Evolutionary conservation across 2,797 vertebrate genomes (phyloP).

Genomic region (Onychomys torridus): DNA sequence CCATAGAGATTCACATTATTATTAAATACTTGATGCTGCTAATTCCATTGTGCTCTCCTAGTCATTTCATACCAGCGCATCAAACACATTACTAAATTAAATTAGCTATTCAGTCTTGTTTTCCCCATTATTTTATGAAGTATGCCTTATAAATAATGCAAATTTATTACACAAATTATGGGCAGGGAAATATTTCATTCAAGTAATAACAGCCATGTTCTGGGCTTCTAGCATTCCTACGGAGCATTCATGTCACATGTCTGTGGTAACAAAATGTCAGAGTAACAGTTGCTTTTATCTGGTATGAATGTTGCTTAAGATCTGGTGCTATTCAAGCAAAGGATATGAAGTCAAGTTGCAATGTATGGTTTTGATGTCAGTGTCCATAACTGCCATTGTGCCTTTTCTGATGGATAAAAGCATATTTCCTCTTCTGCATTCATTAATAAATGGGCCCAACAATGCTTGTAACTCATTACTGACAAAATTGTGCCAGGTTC

Average conservation of each 20-base stretch:
- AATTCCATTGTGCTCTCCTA: not conserved
- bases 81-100: slow-evolving; percentile 4
- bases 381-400: not conserved
- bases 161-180: not conserved
- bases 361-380: not conserved
- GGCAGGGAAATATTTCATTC: not conserved
- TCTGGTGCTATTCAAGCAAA: not conserved
- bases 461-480: slow-evolving; percentile 40
- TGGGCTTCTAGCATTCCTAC: not conserved
- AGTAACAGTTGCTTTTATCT: not conserved
- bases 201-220: not conserved
- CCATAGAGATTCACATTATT: slow-evolving; percentile 53
- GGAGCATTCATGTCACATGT: not conserved
- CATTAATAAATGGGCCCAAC: not conserved
- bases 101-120: not conserved
- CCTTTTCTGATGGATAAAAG: not conserved
- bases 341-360: not conserved
- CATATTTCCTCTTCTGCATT: not conserved
- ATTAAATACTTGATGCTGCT: slow-evolving; percentile 41
- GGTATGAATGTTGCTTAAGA: not conserved
- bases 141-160: slow-evolving; percentile 10
- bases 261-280: not conserved
- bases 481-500: not conserved
- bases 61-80: not conserved
- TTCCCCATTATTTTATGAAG: not conserved